phyloP scores from a whole-genome alignment of 2,888 invertebrate genomes.

The Troides oblongomaculatus region DNA sequence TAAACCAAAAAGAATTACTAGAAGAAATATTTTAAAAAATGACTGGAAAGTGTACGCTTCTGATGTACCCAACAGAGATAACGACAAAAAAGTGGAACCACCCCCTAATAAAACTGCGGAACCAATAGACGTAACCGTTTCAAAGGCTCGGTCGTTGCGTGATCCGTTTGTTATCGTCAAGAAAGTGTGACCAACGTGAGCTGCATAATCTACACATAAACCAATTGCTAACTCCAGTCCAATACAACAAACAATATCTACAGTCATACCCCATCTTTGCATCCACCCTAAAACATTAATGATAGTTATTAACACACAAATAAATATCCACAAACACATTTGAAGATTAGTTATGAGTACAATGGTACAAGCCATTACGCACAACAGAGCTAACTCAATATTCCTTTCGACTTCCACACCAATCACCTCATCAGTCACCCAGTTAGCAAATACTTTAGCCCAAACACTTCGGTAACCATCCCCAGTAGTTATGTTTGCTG shows the following conservation, averaged over 20 bases:
- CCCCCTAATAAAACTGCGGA: constrained; percentile 89
- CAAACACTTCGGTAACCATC: constrained; percentile 84
- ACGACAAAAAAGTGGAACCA: constrained; percentile 86
- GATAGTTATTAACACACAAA: constrained; percentile 87
- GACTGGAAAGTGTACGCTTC: constrained; percentile 88
- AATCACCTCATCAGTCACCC: constrained; percentile 90
- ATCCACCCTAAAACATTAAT: constrained; percentile 88
- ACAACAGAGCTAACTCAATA: constrained; percentile 85
- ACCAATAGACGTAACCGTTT: constrained; percentile 86
- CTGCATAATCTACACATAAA: constrained; percentile 90
- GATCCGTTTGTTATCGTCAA: constrained; percentile 80
- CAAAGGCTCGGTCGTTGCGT: constrained; percentile 79
- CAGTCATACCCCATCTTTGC: constrained; percentile 90
- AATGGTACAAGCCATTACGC: constrained; percentile 89
- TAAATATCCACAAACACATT: constrained; percentile 88
- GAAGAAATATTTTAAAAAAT: constrained; percentile 87
- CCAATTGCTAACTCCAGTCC: constrained; percentile 90
- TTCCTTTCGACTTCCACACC: constrained; percentile 87
- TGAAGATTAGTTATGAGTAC: constrained; percentile 87
- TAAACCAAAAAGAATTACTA: constrained; percentile 88
- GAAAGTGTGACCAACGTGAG: constrained; percentile 90
- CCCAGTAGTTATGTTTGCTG: constrained; percentile 80
- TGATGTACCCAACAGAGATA: constrained; percentile 85
- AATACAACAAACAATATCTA: constrained; percentile 90
- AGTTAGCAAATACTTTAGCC: constrained; percentile 86